Percentiles rank a stretch among this genome's conserved stretches.
Evolutionary conservation across 2,888 invertebrate species (phyloP).

Genomic region (Andrena marginata): DNA sequence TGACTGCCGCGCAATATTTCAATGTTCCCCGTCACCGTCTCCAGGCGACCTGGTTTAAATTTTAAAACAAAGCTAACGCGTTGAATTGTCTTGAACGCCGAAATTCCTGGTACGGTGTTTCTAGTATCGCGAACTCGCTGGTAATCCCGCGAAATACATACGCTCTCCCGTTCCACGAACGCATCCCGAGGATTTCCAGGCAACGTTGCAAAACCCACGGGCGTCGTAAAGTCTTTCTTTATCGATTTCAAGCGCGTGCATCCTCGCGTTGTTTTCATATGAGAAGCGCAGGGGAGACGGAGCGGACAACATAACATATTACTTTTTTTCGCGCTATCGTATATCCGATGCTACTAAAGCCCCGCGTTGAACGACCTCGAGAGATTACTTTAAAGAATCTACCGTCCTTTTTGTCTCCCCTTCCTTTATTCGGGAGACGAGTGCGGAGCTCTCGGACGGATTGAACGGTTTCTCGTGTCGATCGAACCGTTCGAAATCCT

Average conservation of each 20-base stretch:
- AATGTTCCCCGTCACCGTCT: background rate
- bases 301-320: background rate
- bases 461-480: slow-evolving; percentile 32
- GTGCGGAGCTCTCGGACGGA: background rate
- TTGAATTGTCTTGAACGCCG: background rate
- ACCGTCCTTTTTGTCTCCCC: background rate
- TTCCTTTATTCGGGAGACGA: background rate
- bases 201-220: background rate
- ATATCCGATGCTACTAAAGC: background rate
- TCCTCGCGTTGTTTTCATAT: background rate
- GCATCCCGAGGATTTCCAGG: background rate
- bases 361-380: background rate
- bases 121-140: background rate
- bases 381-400: background rate
- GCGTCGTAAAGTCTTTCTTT: background rate
- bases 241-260: background rate
- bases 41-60: background rate
- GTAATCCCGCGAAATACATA: background rate
- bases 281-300: background rate
- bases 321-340: background rate
- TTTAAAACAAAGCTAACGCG: slow-evolving; percentile 4
- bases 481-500: slow-evolving; percentile 6
- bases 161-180: background rate
- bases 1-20: background rate
- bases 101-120: background rate